Base-by-base conservation (phyloP, 2,888 invertebrate genomes). In the Scelioninae gen. 1 region DNA sequence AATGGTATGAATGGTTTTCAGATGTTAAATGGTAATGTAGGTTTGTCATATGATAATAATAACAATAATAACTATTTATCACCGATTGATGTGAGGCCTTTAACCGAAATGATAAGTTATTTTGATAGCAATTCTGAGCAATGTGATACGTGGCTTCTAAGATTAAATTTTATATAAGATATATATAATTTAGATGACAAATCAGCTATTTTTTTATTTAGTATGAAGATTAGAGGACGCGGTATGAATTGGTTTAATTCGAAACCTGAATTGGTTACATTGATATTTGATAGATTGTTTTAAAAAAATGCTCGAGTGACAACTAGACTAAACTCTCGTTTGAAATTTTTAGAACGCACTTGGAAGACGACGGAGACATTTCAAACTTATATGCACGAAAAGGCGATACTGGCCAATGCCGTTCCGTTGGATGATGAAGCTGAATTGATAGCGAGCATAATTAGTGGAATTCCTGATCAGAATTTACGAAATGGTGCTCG, bases 341-440 rank as follows among this genome's bases (percentile, higher is more conserved):
- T 45, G 31, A 62, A 62, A 16, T 62, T 62, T 45, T 29, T 45
- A 62, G 62, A 62, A 11, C 62, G 62, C 31, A 15, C 31, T 3
- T 62, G 62, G 62, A 43, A 45, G 45, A 0, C 45, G 62, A 45
- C 62, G 62, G 45, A 62, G 45, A 62, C 62, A 45, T 62, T 62
- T 15, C 62, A 62, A 45, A 45, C 45, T 8, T 62, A 62, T 45
- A 8, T 62, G 16, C 62, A 62, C 43, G 31, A 62, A n/a, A 62
- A 62, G 11, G 40, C 32, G 56, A 58, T 58, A 38, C 56, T 58
- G 56, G 38, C 77, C 16, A 84, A n/a, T n/a, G n/a, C n/a, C n/a
- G n/a, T n/a, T n/a, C n/a, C n/a, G n/a, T n/a, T n/a, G n/a, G n/a
- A n/a, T n/a, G n/a, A n/a, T n/a, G n/a, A n/a, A n/a, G n/a, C n/a